Conservation (phyloP, 2,797 vertebrate genomes). For the Hozukius guyotensis region DNA sequence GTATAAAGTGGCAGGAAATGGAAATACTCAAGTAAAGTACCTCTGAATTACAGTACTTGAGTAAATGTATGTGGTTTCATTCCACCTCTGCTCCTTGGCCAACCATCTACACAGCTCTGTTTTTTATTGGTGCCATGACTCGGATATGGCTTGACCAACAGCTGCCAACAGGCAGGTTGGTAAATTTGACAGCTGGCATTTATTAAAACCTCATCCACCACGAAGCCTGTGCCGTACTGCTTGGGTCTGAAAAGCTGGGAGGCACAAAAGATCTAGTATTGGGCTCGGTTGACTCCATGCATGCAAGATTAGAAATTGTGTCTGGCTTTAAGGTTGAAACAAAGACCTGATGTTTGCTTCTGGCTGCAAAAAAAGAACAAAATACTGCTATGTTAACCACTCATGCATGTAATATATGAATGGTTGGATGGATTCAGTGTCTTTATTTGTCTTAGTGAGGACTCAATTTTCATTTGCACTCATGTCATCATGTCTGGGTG, state of each 20-base stretch:
- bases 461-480: background rate
- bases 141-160: slow-evolving; percentile 35
- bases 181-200: slow-evolving; percentile 43
- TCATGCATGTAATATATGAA: background rate
- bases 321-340: background rate
- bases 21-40: no score
- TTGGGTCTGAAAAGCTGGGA: background rate
- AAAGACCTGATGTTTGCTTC: background rate
- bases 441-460: background rate
- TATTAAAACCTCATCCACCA: slow-evolving; percentile 41
- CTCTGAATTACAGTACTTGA: no score
- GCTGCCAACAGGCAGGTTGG: slow-evolving; percentile 42
- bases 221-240: background rate
- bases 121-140: slow-evolving; percentile 48
- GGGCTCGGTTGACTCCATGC: background rate
- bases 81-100: background rate
- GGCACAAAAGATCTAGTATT: background rate
- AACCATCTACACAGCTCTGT: slow-evolving; percentile 7
- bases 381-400: background rate
- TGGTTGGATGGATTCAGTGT: background rate
- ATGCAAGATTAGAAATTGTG: background rate
- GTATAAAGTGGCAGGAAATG: no score
- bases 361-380: background rate
- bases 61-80: no score
- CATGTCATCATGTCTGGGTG: background rate